Base-by-base conservation (phyloP, 2,888 invertebrate species). In the Synanthedon myopaeformis region DNA sequence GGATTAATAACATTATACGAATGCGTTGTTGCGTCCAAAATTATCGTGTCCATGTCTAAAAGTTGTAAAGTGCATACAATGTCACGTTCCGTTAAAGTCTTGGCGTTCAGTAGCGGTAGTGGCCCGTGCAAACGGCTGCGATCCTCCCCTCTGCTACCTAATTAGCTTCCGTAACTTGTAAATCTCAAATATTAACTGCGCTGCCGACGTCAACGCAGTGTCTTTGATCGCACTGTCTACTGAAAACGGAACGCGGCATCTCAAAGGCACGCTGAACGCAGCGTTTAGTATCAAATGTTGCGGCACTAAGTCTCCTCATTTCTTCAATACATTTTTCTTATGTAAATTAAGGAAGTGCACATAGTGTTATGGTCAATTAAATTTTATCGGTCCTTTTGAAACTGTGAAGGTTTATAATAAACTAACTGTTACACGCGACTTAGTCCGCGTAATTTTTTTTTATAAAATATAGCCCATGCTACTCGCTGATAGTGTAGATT, bases 161-260 rank as follows among this genome's bases (percentile, higher is more conserved):
- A 85, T 85, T 85, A 82, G 82, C 82, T 84, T 83, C 84, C 84
- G 81, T 77, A 77, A 79, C 79, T 72, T 74, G 79, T 85, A 84
- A 86, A 86, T 85, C 81, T 80, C 69, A 72, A 64, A 67, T 69
- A 74, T 72, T 45, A 23, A 45, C 14, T 14, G 76, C 66, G 71
- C 61, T 65, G 67, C 74, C 72, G 72, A 72, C 72, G 72, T 79
- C 80, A 76, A 72, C 81, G 78, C 69, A 62, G 67, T 63, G 71
- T 72, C 83, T 85, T 85, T 85, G 85, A 85, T 84, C 85, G 74
- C 69, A 67, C 57, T 55, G 57, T 63, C 10, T 72, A 74, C 71
- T 76, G 79, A 73, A 35, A 82, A 79, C 83, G 84, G 76, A 81
- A 79, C 80, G 78, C 61, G 61, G 60, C 65, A 66, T 62, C 63